These are phyloP conservation scores for Loxodonta africana DNA, from an alignment of 2,113 vertebrate genomes.

Conservation along the genomic window DNA sequence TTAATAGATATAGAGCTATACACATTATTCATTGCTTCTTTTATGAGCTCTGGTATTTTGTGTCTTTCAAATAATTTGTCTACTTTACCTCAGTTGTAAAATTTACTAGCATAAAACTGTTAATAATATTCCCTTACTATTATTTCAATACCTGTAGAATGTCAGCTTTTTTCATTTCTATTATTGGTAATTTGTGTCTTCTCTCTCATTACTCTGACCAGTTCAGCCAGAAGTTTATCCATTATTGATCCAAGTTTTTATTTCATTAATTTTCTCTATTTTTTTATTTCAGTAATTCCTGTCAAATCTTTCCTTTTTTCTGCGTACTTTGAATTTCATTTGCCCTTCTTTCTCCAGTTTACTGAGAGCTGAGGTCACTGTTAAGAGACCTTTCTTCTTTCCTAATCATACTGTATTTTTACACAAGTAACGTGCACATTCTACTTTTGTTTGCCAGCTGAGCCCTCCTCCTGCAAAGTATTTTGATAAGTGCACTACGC, in stretches of 20 bases:
- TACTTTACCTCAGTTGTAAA: background rate
- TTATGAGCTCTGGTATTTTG: background rate
- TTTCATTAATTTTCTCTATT: background rate
- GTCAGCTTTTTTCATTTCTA: background rate
- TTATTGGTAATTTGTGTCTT: background rate
- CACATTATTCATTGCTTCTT: background rate
- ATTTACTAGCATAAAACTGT: background rate
- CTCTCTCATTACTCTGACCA: background rate
- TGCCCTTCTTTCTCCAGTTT: background rate
- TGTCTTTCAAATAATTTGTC: background rate
- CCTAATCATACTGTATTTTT: no score
- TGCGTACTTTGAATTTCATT: background rate
- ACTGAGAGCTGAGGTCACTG: background rate
- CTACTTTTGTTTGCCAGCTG: no score
- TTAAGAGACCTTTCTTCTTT: no score
- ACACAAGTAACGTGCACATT: no score
- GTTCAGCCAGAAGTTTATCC: background rate
- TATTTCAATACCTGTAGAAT: background rate
- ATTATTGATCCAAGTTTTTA: background rate
- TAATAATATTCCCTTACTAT: background rate
- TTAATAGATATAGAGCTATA: background rate
- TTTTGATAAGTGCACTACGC: no score
- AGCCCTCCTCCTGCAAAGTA: no score
- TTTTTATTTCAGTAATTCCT: background rate
- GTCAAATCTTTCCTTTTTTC: background rate